These are phyloP conservation scores for Incurvaria masculella DNA, from an alignment of 2,888 invertebrate genomes.

Conservation along the genomic window DNA sequence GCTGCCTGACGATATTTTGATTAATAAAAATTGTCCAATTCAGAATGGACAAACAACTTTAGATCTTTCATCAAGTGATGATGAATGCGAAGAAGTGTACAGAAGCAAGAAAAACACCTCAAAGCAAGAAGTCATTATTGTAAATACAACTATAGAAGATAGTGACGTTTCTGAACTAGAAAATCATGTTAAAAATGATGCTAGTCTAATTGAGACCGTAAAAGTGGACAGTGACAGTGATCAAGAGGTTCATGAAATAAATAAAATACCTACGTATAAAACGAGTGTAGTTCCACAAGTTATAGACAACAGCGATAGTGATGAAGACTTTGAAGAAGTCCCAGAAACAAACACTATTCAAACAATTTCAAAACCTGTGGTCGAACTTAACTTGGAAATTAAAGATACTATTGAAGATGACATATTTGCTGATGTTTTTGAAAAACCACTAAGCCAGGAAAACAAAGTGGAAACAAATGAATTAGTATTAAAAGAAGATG, in stretches of 20 bases:
- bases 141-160: conserved; percentile 31
- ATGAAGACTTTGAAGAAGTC: conserved; percentile 54
- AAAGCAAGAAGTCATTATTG: conserved; percentile 25
- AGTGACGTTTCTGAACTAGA: background rate
- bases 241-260: too few relatives aligned
- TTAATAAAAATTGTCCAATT: conserved; percentile 7
- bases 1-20: conserved; percentile 31
- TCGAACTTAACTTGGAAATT: conserved; percentile 44
- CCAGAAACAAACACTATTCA: conserved; percentile 30
- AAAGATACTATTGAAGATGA: conserved; percentile 49
- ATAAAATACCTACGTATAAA: conserved; percentile 4
- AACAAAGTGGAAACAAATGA: background rate
- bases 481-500: background rate
- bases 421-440: conserved; percentile 72
- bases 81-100: conserved; percentile 39
- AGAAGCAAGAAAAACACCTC: conserved; percentile 19
- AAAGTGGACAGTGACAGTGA: conserved; percentile 6
- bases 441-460: conserved; percentile 9
- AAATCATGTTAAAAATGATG: background rate
- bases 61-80: conserved; percentile 33
- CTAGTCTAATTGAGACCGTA: conserved; percentile 8
- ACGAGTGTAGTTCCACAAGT: conserved; percentile 1
- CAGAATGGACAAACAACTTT: conserved; percentile 14
- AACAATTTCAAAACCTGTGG: conserved; percentile 30
- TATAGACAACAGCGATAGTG: conserved; percentile 21